Evolutionary conservation across 2,113 vertebrate species (phyloP).

Genomic region (Coptodon bakossiorum): DNA sequence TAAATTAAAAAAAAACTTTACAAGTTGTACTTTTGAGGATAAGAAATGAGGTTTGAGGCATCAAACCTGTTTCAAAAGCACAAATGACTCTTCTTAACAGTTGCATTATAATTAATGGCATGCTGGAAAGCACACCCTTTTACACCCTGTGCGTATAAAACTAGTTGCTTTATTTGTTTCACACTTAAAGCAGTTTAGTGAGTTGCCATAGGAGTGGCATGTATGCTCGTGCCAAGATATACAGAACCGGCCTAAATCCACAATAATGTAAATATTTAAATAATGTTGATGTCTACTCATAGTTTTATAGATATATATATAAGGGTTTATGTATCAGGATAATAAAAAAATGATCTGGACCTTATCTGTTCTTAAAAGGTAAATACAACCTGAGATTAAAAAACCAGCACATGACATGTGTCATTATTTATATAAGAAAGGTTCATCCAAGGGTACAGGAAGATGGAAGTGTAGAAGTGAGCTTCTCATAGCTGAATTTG

Average conservation of each 20-base stretch:
- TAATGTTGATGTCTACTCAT: not conserved
- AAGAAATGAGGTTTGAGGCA: not conserved
- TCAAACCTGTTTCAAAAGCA: not conserved
- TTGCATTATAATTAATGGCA: not conserved
- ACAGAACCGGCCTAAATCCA: not conserved
- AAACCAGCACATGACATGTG: not conserved
- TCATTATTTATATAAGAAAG: not conserved
- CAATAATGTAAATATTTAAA: not conserved
- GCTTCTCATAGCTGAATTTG: not conserved
- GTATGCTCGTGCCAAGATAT: not conserved
- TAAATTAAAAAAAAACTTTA: not conserved
- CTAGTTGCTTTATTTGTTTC: not conserved
- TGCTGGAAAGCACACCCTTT: not conserved
- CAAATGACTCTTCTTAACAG: not conserved
- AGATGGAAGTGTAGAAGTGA: not conserved
- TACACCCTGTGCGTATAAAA: not conserved
- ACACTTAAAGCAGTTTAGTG: not conserved
- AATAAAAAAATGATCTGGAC: not conserved
- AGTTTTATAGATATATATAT: not conserved
- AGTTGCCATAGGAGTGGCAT: not conserved
- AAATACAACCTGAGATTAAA: not conserved
- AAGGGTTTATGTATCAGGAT: not conserved
- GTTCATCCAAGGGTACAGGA: not conserved
- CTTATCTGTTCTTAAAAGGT: not conserved
- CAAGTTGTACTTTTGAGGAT: not conserved